These are phyloP conservation scores for Thryonomys swinderianus DNA, from an alignment of 2,113 vertebrate genomes.

Conservation along the genomic window DNA sequence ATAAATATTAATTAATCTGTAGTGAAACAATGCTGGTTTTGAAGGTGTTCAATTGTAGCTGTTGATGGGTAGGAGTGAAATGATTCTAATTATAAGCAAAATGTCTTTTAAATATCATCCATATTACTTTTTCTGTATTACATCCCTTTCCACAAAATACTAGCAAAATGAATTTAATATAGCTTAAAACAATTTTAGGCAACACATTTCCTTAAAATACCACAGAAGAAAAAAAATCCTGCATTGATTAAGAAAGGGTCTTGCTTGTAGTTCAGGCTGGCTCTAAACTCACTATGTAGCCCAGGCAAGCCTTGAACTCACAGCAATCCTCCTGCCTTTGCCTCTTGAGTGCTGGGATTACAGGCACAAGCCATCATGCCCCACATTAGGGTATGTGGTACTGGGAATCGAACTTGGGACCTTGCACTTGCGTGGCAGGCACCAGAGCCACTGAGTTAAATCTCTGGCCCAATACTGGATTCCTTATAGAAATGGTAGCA, in stretches of 20 bases:
- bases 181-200: conserved; percentile 49
- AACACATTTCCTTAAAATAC: conserved; percentile 45
- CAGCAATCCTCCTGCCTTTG: too few relatives aligned
- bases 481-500: conserved; percentile 20
- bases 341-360: too few relatives aligned
- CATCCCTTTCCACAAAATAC: conserved; percentile 21
- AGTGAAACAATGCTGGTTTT: conserved; percentile 26
- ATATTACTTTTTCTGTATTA: not conserved
- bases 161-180: conserved; percentile 28
- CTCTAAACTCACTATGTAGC: too few relatives aligned
- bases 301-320: too few relatives aligned
- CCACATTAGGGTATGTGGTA: too few relatives aligned
- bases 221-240: conserved; percentile 38
- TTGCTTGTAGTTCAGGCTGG: too few relatives aligned
- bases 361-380: too few relatives aligned
- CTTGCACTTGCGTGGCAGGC: too few relatives aligned
- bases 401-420: too few relatives aligned
- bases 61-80: not conserved
- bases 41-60: not conserved
- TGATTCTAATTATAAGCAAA: not conserved
- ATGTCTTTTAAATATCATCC: conserved; percentile 19
- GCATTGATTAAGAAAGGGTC: too few relatives aligned
- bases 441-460: too few relatives aligned
- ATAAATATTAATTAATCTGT: not conserved
- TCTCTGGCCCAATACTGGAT: too few relatives aligned